Base-by-base conservation (phyloP, 1,140 invertebrate genomes). In the Pseudobourletiella spinata region DNA sequence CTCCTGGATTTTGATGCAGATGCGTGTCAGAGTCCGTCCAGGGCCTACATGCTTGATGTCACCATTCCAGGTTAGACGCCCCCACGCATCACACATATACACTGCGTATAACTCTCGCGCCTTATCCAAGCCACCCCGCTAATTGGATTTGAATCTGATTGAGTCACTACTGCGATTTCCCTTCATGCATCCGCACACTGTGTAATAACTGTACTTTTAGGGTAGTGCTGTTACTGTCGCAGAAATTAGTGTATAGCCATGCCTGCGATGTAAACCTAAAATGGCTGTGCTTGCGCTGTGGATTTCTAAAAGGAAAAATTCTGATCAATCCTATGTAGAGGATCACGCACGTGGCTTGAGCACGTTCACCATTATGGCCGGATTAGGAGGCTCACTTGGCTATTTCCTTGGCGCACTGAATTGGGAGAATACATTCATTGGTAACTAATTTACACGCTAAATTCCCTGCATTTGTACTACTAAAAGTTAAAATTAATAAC, bases 341-440 rank as follows among this genome's bases (percentile, higher is more conserved):
- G 93, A 97, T 73, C 93, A 97, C 72, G 87, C 91, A 0, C 83
- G 83, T 67, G 94, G 95, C 1, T 76, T 98, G 1, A 95, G 91
- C 64, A 95, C 91, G 1, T 97, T 98, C 71, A 96, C 93, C 0
- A 84, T 96, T 59, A 95, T 97, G 91, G 93, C 94, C 1, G 95
- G 94, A 0, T 76, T 96, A 0, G 95, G 95, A 6, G 94, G 95
- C 15, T 89, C 89, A 68, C 82, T 96, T 73, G 95, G 94, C 0
- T 97, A 97, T 73, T 84, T 87, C 2, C 81, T 97, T 68, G 92
- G 93, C 16, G 92, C 88, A 0, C 87, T 96, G 25, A 88, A 96
- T 73, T 98, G 94, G 94, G 89, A 94, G 72, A 82, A 81, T 43
- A 92, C 88, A 0, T 77, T 82, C 57, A 79, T 94, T 63, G 89